A percentile compares a stretch with the other conserved stretches of the same genome.
These are phyloP conservation scores for Ormyrus rosae DNA, from an alignment of 2,888 invertebrate species.

Conservation along the genomic window DNA sequence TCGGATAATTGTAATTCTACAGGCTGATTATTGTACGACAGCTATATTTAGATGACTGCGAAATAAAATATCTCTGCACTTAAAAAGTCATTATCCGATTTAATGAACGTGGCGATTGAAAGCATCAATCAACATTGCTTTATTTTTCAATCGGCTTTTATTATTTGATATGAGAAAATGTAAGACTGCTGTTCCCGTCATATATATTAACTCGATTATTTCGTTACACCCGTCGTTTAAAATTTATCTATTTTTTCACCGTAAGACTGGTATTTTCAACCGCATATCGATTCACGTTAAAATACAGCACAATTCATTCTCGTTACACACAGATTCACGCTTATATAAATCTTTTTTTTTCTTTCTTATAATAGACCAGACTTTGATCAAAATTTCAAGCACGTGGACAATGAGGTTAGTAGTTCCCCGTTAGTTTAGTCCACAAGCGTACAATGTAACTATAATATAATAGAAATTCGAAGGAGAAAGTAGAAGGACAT, in stretches of 20 bases:
- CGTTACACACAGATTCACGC: neutral
- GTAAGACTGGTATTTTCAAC: too few relatives aligned
- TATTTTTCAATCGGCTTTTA: constrained; percentile 5
- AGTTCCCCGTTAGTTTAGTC: constrained; percentile 24
- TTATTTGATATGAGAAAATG: neutral
- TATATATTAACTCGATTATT: neutral
- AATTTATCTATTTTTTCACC: neutral
- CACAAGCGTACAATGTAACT: constrained; percentile 1
- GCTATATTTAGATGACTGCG: neutral
- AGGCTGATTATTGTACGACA: constrained; percentile 5
- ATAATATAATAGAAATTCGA: constrained; percentile 23
- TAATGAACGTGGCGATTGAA: constrained; percentile 26
- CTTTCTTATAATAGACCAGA: neutral
- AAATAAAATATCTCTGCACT: constrained; percentile 11
- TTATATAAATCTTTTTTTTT: neutral
- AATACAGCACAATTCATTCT: neutral
- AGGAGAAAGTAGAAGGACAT: constrained; percentile 41
- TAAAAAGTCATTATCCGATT: constrained; percentile 7
- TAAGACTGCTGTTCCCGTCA: neutral
- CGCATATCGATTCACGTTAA: too few relatives aligned
- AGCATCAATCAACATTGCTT: constrained; percentile 17
- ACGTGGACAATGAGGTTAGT: constrained; percentile 36
- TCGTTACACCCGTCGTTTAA: too few relatives aligned
- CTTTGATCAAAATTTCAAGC: constrained; percentile 50
- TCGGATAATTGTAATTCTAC: neutral